Percentiles rank a stretch among this genome's conserved stretches.
Conservation (phyloP, 1,140 invertebrate species). For the Aphidius gifuensis region DNA sequence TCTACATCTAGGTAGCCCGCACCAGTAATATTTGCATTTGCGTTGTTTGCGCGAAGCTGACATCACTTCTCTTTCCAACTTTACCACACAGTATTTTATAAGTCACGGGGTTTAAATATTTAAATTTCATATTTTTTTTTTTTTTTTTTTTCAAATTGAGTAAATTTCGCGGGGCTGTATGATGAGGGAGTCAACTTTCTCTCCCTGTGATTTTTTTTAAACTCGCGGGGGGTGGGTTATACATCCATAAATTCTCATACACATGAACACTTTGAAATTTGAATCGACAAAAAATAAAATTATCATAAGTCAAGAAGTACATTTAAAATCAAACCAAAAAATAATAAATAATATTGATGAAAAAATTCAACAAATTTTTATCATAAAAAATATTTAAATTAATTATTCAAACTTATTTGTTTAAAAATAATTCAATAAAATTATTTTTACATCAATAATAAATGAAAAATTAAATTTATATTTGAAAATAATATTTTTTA, state of each 20-base stretch:
- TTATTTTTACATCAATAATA: too few species aligned
- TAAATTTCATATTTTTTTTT: conserved; percentile 32
- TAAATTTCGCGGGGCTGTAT: conserved; percentile 21
- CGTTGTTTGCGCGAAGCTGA: conserved; percentile 28
- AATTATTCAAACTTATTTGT: too few species aligned
- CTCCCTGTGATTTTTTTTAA: background rate
- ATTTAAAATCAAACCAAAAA: too few species aligned
- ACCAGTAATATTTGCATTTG: conserved; percentile 27
- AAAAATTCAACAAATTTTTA: too few species aligned
- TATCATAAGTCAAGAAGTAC: too few species aligned
- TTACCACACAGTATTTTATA: conserved; percentile 18
- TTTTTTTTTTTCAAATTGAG: conserved; percentile 25
- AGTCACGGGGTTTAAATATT: conserved; percentile 32
- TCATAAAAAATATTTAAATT: too few species aligned
- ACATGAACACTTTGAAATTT: background rate
- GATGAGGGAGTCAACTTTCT: conserved; percentile 1
- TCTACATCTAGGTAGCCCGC: conserved; percentile 21
- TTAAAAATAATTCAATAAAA: too few species aligned
- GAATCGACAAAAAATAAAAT: background rate
- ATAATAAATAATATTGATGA: too few species aligned
- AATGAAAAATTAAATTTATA: too few species aligned
- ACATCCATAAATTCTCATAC: background rate
- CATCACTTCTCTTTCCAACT: conserved; percentile 8
- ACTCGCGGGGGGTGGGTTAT: background rate
- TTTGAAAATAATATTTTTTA: too few species aligned